Conservation (phyloP, 2,888 invertebrate genomes). For the Lycaena phlaeas region DNA sequence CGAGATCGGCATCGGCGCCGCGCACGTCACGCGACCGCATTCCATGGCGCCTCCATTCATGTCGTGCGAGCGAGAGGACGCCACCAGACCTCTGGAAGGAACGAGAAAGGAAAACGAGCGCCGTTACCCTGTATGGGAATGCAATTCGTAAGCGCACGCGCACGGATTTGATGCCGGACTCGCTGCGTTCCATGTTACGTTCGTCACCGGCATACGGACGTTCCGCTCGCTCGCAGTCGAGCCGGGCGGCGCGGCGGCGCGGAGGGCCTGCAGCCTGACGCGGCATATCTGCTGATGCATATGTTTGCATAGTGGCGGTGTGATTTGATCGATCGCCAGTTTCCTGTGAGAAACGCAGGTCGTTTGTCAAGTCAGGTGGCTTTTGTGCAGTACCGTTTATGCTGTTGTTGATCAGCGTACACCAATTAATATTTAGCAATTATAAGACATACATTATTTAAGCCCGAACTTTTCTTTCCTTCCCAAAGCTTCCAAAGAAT, state of each 20-base stretch:
- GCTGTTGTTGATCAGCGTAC: slow-evolving; percentile 41
- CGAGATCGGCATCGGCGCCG: slow-evolving; percentile 73
- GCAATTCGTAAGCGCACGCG: slow-evolving; percentile 66
- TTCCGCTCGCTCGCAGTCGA: slow-evolving; percentile 36
- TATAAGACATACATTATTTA: no score
- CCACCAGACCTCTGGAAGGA: slow-evolving; percentile 42
- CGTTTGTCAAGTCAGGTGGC: slow-evolving; percentile 57
- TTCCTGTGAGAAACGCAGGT: slow-evolving; percentile 63
- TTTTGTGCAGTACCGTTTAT: slow-evolving; percentile 47
- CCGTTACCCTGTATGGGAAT: slow-evolving; percentile 66
- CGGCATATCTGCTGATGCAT: slow-evolving; percentile 45
- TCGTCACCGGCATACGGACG: slow-evolving; percentile 32
- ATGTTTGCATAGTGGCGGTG: slow-evolving; percentile 56
- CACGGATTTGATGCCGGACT: slow-evolving; percentile 54
- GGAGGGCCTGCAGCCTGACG: no score
- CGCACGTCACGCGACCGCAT: slow-evolving; percentile 75
- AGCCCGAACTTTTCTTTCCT: no score
- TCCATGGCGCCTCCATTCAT: slow-evolving; percentile 72
- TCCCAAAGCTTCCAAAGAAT: no score
- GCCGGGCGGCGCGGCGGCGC: slow-evolving; percentile 39
- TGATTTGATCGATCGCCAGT: slow-evolving; percentile 60
- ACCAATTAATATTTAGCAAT: no score
- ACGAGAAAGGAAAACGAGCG: slow-evolving; percentile 50
- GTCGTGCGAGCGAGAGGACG: slow-evolving; percentile 52
- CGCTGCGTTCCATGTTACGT: slow-evolving; percentile 43